phyloP scores from a whole-genome alignment of 2,888 invertebrate species.

The Autographa pulchrina region DNA sequence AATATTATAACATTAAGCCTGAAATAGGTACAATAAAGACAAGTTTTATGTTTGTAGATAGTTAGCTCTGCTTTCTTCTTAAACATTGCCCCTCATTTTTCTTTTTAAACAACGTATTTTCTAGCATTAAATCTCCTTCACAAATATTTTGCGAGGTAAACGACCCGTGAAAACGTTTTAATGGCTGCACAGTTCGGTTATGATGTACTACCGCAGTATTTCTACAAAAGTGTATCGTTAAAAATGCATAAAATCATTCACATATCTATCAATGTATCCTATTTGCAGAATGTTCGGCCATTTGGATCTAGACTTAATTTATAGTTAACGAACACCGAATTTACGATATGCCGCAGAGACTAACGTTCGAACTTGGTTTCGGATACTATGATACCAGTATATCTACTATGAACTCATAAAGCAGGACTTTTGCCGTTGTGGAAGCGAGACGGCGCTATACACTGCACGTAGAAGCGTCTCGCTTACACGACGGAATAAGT shows the following conservation, averaged over 20 bases:
- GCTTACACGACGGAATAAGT: no score
- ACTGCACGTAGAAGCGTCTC: no score
- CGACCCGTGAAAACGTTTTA: constrained; percentile 46
- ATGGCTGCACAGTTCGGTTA: constrained; percentile 43
- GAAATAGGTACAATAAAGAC: neutral
- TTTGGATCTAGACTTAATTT: constrained; percentile 39
- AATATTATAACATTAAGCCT: no score
- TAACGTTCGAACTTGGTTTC: constrained; percentile 15
- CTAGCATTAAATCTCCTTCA: constrained; percentile 33
- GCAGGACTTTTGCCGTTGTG: no score
- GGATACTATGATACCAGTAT: neutral
- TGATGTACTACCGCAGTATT: constrained; percentile 40
- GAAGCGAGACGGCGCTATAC: no score
- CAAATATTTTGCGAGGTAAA: constrained; percentile 47
- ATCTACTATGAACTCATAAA: no score
- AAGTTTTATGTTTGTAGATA: constrained; percentile 12
- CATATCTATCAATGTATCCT: constrained; percentile 3
- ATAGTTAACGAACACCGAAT: constrained; percentile 24
- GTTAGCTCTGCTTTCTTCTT: constrained; percentile 12
- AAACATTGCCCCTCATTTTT: constrained; percentile 31
- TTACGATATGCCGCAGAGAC: constrained; percentile 29
- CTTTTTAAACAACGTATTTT: constrained; percentile 34
- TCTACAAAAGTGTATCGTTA: constrained; percentile 42
- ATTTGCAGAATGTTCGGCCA: neutral
- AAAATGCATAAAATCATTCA: constrained; percentile 44